Base-by-base conservation (phyloP, 1,140 invertebrate genomes). In the Brachionus plicatilis region DNA sequence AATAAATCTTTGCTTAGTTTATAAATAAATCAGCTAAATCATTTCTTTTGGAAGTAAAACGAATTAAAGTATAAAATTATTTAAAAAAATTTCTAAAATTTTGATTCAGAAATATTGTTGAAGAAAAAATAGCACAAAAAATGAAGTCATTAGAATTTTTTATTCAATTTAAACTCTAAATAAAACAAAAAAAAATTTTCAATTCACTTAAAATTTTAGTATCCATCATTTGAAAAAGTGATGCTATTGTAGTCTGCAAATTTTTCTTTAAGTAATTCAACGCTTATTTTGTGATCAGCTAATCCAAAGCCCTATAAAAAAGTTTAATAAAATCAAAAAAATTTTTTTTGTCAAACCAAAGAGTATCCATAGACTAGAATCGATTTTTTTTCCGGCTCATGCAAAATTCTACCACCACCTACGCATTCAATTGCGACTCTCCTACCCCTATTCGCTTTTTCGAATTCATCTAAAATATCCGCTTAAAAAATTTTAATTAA, bases 301-400 rank as follows among this genome's bases (percentile, higher is more conserved):
- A 93, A 92, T 0, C 95, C 95, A 88, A 92, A 96, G 3, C 93
- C 94, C 92, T 94, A 56, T 7, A 83, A 83, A 29, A 29, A 78
- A 83, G 83, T 33, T 17, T 70, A 2, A 33, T 41, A 60, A 7
- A n/a, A 12, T 17, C 4, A 80, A 60, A 17, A 20, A 41, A 80
- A 27, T 2, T 14, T 60, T 14, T 41, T 33, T 3, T 20, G 14
- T 78, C 85, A 88, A 88, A 93, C 93, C 90, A 94, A 93, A 20
- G 95, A 96, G 88, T 95, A 95, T 76, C 95, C 95, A 89, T 94
- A 96, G 85, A 96, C 94, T 86, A 93, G 91, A 68, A 96, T 92
- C 75, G 90, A 92, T 87, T 94, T 95, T n/a, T 91, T 90, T 2
- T 90, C 90, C 1, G 93, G 88, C 53, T 94, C 92, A 88, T 95